Conservation (phyloP, 1,140 invertebrate species). For the Dreissena polymorpha region DNA sequence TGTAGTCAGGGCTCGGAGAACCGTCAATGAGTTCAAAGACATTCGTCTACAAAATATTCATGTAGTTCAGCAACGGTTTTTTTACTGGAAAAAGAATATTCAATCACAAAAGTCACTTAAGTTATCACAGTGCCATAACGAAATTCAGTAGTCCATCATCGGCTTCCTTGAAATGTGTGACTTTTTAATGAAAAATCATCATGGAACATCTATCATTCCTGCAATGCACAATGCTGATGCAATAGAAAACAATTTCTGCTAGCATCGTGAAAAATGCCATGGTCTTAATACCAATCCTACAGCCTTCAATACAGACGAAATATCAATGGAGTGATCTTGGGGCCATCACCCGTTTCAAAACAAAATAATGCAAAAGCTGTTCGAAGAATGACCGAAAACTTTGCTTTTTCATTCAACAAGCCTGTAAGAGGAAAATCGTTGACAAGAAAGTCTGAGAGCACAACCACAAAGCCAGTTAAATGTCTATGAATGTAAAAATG, state of each 20-base stretch:
- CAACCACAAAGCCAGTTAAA: too few species aligned
- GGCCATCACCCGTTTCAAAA: constrained; percentile 41
- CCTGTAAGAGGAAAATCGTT: constrained; percentile 15
- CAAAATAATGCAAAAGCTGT: constrained; percentile 50
- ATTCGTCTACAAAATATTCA: too few species aligned
- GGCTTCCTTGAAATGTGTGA: constrained; percentile 42
- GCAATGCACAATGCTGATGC: constrained; percentile 45
- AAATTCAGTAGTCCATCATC: constrained; percentile 33
- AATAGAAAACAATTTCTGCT: constrained; percentile 45
- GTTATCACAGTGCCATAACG: constrained; percentile 31
- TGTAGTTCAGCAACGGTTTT: constrained; percentile 37
- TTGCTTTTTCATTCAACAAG: constrained; percentile 36
- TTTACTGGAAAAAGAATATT: constrained; percentile 29
- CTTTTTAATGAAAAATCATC: constrained; percentile 20
- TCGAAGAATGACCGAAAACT: constrained; percentile 33
- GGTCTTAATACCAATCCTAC: constrained; percentile 43
- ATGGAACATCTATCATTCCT: constrained; percentile 37
- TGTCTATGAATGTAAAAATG: constrained; percentile 33
- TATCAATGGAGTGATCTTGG: constrained; percentile 46
- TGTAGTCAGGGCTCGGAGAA: constrained; percentile 17
- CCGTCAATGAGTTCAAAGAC: constrained; percentile 32
- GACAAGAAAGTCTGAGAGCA: constrained; percentile 29
- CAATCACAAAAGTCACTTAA: constrained; percentile 13
- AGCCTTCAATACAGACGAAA: constrained; percentile 40
- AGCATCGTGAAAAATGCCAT: constrained; percentile 39